Percentiles rank a stretch among this genome's conserved stretches.
phyloP scores from a whole-genome alignment of 2,888 invertebrate genomes.

The Torymus tubicola region DNA sequence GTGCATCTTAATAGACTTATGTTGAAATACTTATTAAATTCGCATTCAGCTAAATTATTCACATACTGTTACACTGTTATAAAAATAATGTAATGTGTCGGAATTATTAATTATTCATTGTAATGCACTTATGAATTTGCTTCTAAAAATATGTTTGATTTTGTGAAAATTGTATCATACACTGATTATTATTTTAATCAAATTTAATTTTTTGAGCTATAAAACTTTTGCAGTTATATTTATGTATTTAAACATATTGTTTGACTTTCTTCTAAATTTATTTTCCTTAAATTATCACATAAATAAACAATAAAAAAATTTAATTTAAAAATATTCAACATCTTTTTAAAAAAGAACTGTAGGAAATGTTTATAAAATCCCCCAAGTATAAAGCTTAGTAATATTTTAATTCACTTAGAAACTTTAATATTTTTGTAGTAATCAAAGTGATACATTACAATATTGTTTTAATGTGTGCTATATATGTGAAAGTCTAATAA shows the following conservation, averaged over 20 bases:
- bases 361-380: too few relatives aligned
- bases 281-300: background rate
- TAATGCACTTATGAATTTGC: conserved; percentile 4
- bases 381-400: too few relatives aligned
- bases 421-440: background rate
- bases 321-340: too few relatives aligned
- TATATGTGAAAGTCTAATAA: conserved; percentile 31
- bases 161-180: conserved; percentile 21
- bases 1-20: conserved; percentile 39
- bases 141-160: conserved; percentile 3
- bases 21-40: conserved; percentile 32
- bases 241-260: background rate
- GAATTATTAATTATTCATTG: conserved; percentile 14
- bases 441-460: conserved; percentile 49
- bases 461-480: conserved; percentile 48
- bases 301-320: conserved; percentile 3
- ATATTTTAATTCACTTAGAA: too few relatives aligned
- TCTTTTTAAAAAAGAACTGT: too few relatives aligned
- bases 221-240: too few relatives aligned
- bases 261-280: conserved; percentile 1
- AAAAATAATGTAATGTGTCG: conserved; percentile 54
- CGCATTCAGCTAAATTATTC: conserved; percentile 42
- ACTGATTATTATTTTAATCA: conserved; percentile 2
- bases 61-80: conserved; percentile 46
- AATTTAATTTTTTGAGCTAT: conserved; percentile 20